Conservation (phyloP, 2,797 vertebrate genomes). For the Acrocephalus scirpaceus region DNA sequence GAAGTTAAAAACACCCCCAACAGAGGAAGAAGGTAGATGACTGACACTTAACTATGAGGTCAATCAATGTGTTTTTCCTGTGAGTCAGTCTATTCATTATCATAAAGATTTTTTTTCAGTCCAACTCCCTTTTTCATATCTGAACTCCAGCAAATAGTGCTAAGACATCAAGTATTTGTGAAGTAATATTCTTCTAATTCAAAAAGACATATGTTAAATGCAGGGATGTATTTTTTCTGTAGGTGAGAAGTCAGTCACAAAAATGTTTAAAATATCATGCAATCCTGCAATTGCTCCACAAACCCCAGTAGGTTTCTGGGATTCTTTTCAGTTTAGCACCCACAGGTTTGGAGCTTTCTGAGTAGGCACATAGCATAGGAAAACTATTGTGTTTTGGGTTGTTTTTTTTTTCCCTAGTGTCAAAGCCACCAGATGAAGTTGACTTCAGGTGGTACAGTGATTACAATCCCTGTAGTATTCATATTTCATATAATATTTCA, state of each 20-base stretch:
- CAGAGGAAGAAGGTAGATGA: background rate
- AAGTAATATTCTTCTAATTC: slow-evolving; percentile 28
- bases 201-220: slow-evolving; percentile 8
- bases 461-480: background rate
- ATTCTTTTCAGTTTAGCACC: background rate
- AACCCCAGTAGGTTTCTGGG: background rate
- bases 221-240: background rate
- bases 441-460: background rate
- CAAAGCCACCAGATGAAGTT: background rate
- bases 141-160: background rate
- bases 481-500: background rate
- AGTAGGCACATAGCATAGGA: background rate
- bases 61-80: slow-evolving; percentile 26
- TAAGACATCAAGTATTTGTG: slow-evolving; percentile 2
- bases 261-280: background rate
- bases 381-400: background rate
- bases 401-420: background rate
- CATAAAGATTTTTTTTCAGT: slow-evolving; percentile 11
- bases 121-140: background rate
- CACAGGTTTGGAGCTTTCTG: background rate
- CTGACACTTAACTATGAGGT: slow-evolving; percentile 12
- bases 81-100: slow-evolving; percentile 25
- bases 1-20: background rate
- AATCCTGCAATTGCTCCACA: background rate
- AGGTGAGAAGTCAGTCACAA: background rate